Base-by-base conservation (phyloP, 2,888 invertebrate species). In the Phaedon cochleariae region DNA sequence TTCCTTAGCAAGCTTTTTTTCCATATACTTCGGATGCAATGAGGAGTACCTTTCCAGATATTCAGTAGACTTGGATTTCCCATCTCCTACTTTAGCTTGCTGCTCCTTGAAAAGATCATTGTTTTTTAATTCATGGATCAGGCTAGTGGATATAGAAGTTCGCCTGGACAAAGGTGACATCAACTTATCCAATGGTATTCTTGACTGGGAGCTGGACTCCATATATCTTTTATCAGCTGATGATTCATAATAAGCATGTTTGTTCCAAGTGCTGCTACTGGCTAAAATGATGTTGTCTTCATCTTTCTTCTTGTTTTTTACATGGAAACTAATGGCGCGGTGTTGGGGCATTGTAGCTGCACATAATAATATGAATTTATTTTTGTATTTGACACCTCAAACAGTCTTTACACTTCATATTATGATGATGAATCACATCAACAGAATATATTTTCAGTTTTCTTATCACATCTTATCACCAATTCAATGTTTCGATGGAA, bases 61-160 rank as follows among this genome's bases (percentile, higher is more conserved):
- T 45, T 70, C 70, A 18, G 64, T 66, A 15, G 70, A 70, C 26
- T 62, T 66, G 7, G 68, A 63, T 60, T 70, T 70, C 29, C 68
- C 62, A 15, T 58, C 52, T 17, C 68, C 67, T 20, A 68, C 31
- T 58, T 65, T 66, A 12, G 53, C 37, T 55, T 61, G 53, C 48
- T 70, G 70, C n/a, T 60, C 58, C 34, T 26, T 62, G 48, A 66
- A 70, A n/a, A 66, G 46, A 21, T 59, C 12, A 34, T 61, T 64
- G 9, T 59, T 61, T 37, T 66, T 53, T 9, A 70, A 46, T 57
- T 70, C 70, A 46, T 70, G 53, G 45, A 70, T 62, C 21, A 70
- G 54, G 54, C 64, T 55, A 41, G 51, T 46, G 10, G 70, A 70
- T 26, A 62, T n/a, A 4, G 70, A 70, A 48, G 58, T 59, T 52